A percentile compares a stretch with the other conserved stretches of the same genome.
Evolutionary conservation across 1,140 invertebrate species (phyloP).

Genomic region (Pseudomyrmex gracilis): DNA sequence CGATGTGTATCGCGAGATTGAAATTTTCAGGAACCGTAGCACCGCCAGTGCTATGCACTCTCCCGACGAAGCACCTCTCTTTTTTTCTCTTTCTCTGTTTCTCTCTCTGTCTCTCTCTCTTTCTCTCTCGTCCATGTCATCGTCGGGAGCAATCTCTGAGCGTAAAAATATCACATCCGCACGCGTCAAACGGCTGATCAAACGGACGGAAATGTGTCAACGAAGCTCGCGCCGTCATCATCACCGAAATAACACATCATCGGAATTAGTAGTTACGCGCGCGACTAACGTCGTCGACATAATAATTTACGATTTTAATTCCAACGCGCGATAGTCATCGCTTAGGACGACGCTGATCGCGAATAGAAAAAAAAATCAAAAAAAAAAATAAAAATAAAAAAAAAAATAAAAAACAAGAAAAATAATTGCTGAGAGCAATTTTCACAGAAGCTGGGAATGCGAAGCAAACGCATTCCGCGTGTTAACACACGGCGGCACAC

Average conservation of each 20-base stretch:
- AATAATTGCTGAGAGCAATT: neutral
- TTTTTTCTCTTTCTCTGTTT: neutral
- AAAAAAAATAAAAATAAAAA: neutral
- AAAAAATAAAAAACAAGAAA: neutral
- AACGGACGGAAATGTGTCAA: slow-evolving; percentile 4
- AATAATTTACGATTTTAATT: neutral
- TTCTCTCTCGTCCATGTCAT: slow-evolving; percentile 44
- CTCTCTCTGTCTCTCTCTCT: slow-evolving; percentile 25
- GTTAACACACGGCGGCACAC: slow-evolving; percentile 52
- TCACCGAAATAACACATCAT: neutral
- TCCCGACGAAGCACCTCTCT: slow-evolving; percentile 33
- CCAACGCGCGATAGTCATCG: neutral
- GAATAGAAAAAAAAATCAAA: too few relatives aligned
- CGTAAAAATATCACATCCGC: slow-evolving; percentile 60
- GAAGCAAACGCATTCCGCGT: slow-evolving; percentile 53
- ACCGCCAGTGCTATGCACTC: slow-evolving; percentile 59
- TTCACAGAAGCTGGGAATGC: slow-evolving; percentile 25
- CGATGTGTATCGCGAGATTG: slow-evolving; percentile 64
- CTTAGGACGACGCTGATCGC: neutral
- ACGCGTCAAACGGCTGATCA: neutral
- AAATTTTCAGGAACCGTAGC: slow-evolving; percentile 67
- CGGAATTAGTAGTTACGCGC: too few relatives aligned
- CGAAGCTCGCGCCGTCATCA: neutral
- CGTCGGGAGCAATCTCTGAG: slow-evolving; percentile 19
- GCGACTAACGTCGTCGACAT: too few relatives aligned